These are phyloP conservation scores for Chaetophractus vellerosus DNA, from an alignment of 2,797 vertebrate genomes.

Conservation along the genomic window DNA sequence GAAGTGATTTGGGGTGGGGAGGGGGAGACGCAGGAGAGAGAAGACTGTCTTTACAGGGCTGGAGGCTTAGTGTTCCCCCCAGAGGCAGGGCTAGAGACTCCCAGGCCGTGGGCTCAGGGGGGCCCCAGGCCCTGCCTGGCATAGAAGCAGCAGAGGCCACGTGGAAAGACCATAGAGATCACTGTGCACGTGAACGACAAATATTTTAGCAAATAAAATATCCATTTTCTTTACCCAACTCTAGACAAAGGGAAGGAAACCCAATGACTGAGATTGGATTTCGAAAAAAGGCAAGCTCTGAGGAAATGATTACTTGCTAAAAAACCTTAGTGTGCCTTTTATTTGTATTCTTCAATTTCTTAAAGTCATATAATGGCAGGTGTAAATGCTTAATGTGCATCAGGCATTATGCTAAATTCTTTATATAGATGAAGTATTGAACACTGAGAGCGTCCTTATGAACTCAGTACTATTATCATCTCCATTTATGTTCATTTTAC, in stretches of 20 bases:
- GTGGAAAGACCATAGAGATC: not conserved
- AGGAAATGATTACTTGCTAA: not conserved
- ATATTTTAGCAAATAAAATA: not conserved
- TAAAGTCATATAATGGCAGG: not conserved
- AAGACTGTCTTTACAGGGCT: no score
- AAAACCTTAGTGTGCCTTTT: not conserved
- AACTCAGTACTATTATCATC: not conserved
- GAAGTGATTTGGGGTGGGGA: no score
- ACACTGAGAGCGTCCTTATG: not conserved
- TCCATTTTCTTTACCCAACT: not conserved
- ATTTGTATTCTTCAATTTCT: constrained; percentile 1
- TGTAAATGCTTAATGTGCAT: not conserved
- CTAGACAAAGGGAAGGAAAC: not conserved
- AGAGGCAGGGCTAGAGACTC: no score
- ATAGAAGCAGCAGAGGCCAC: no score
- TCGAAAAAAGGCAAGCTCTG: not conserved
- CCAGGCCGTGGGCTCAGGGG: no score
- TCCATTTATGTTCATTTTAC: constrained; percentile 19
- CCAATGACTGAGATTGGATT: not conserved
- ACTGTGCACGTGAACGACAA: not conserved
- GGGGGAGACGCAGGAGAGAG: no score
- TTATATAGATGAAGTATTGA: not conserved
- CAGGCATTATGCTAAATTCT: not conserved
- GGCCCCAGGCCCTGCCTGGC: no score
- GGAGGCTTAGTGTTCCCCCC: no score